These are phyloP conservation scores for Notechis scutatus DNA, from an alignment of 2,113 vertebrate genomes.

Conservation along the genomic window DNA sequence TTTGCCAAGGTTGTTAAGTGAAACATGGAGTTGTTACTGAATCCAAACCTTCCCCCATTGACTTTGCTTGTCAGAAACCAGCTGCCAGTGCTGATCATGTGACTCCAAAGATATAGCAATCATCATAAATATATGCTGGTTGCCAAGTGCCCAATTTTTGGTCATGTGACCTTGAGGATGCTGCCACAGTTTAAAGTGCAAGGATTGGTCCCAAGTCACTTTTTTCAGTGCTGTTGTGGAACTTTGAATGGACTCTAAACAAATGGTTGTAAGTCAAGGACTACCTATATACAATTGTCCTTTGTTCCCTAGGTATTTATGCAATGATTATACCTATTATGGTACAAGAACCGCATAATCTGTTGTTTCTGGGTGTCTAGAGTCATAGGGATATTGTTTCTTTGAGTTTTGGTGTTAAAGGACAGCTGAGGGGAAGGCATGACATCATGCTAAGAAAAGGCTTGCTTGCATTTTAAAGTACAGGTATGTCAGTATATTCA, in stretches of 20 bases:
- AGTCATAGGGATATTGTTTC: neutral
- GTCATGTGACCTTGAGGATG: neutral
- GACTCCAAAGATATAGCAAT: no score
- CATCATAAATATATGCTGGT: neutral
- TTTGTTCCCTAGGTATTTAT: neutral
- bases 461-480: neutral
- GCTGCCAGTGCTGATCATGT: no score
- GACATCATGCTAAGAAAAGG: neutral
- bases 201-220: no score
- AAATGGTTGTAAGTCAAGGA: no score
- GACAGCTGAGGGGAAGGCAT: neutral
- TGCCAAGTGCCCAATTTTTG: neutral
- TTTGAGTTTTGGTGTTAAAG: neutral
- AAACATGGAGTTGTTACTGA: no score
- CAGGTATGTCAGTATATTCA: no score
- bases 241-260: no score
- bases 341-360: neutral
- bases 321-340: neutral
- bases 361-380: neutral
- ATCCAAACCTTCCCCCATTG: no score
- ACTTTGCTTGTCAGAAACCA: no score
- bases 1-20: no score
- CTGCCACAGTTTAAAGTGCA: neutral
- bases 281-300: neutral
- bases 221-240: no score